Percentiles rank a stretch among this genome's conserved stretches.
These are phyloP conservation scores for Heterohyrax brucei DNA, from an alignment of 2,797 vertebrate genomes.

Conservation along the genomic window DNA sequence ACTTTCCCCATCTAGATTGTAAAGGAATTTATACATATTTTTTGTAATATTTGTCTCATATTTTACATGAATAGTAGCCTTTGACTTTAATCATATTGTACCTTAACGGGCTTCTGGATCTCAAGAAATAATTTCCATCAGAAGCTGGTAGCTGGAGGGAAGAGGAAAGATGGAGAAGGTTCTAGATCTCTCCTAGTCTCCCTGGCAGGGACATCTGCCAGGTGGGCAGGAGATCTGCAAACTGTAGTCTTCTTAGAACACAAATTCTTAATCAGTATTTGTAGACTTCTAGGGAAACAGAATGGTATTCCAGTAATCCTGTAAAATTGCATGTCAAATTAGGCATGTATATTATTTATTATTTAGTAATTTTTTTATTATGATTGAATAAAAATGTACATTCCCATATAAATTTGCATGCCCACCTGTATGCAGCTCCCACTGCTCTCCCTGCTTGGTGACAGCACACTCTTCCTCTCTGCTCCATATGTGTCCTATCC, in stretches of 20 bases:
- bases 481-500: no score
- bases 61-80: background rate
- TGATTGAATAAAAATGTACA: no score
- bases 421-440: no score
- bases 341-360: background rate
- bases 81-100: conserved; percentile 35
- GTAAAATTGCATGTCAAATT: background rate
- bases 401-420: no score
- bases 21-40: conserved; percentile 17
- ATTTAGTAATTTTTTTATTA: no score
- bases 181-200: background rate
- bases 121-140: background rate
- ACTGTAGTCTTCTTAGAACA: background rate
- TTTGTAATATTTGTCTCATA: conserved; percentile 10
- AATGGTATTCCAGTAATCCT: background rate
- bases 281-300: no score
- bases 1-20: background rate
- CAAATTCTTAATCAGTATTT: background rate
- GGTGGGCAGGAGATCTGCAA: background rate
- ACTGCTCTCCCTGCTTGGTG: no score
- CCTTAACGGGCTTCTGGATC: background rate
- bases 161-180: background rate
- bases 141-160: background rate
- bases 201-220: background rate
- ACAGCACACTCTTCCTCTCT: no score